These are phyloP conservation scores for Thaumatotibia leucotreta DNA, from an alignment of 1,140 invertebrate genomes.

Conservation along the genomic window DNA sequence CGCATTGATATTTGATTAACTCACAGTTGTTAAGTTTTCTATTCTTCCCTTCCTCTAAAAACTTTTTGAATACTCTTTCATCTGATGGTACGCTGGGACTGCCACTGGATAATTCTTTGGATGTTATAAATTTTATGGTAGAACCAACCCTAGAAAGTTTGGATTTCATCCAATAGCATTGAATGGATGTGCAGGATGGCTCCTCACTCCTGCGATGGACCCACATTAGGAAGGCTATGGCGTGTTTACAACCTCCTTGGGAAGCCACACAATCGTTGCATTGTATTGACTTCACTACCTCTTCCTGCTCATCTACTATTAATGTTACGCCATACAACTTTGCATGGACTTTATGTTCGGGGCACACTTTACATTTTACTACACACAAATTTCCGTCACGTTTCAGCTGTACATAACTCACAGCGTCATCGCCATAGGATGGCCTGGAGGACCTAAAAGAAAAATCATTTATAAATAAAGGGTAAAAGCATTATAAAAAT, in stretches of 20 bases:
- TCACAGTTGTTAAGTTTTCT: conserved; percentile 29
- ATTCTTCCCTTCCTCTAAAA: conserved; percentile 25
- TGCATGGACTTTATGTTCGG: conserved; percentile 40
- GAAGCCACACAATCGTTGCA: conserved; percentile 30
- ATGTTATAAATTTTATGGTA: conserved; percentile 27
- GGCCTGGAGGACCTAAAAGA: no score
- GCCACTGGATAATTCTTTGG: conserved; percentile 19
- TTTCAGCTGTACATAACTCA: conserved; percentile 40
- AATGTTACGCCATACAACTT: conserved; percentile 25
- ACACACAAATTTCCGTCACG: conserved; percentile 29
- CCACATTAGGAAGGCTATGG: conserved; percentile 55
- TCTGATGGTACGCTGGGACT: conserved; percentile 13
- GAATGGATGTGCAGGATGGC: conserved; percentile 42
- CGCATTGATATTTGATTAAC: conserved; percentile 19
- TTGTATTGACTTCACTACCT: conserved; percentile 12
- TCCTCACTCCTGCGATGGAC: conserved; percentile 57
- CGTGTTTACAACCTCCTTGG: conserved; percentile 47
- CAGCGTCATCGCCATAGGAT: conserved; percentile 37
- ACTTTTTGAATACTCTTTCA: conserved; percentile 12
- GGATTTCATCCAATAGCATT: conserved; percentile 52
- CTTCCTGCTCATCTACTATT: conserved; percentile 19
- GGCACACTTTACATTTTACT: conserved; percentile 31
- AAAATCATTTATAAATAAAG: no score
- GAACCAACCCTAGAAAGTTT: conserved; percentile 27
- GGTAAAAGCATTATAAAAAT: no score